phyloP scores from a whole-genome alignment of 2,113 vertebrate genomes.

The Castor canadensis region DNA sequence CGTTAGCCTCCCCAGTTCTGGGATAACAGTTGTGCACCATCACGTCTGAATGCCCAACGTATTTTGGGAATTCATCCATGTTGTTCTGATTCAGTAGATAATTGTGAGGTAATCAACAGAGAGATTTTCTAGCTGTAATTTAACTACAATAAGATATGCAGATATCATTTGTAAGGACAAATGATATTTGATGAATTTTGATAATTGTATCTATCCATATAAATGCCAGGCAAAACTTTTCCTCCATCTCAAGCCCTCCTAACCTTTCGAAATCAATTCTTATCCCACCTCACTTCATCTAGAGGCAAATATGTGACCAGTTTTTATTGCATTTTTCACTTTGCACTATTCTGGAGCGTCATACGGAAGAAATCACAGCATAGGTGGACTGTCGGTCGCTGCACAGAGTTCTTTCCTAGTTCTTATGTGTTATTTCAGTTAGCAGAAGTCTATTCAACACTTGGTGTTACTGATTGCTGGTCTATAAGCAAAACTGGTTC shows the following conservation, averaged over 20 bases:
- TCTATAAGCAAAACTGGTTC: neutral
- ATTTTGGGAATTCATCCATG: neutral
- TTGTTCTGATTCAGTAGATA: neutral
- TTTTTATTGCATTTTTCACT: neutral
- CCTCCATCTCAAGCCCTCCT: neutral
- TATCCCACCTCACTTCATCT: neutral
- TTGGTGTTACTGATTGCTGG: neutral
- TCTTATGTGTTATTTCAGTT: neutral
- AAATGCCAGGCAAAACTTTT: neutral
- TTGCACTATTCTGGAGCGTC: neutral
- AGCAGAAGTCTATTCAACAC: too few relatives aligned
- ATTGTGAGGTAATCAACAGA: neutral
- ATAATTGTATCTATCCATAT: neutral
- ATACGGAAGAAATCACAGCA: neutral
- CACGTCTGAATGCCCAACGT: too few relatives aligned
- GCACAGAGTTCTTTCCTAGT: neutral
- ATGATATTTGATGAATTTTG: neutral
- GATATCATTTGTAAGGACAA: too few relatives aligned
- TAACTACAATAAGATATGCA: neutral
- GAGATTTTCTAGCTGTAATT: too few relatives aligned
- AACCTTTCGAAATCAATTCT: neutral
- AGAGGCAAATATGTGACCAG: neutral
- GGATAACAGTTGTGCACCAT: too few relatives aligned
- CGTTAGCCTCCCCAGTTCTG: too few relatives aligned
- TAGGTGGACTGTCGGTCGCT: neutral